phyloP scores from a whole-genome alignment of 2,113 vertebrate genomes.

The Hippoglossus stenolepis region DNA sequence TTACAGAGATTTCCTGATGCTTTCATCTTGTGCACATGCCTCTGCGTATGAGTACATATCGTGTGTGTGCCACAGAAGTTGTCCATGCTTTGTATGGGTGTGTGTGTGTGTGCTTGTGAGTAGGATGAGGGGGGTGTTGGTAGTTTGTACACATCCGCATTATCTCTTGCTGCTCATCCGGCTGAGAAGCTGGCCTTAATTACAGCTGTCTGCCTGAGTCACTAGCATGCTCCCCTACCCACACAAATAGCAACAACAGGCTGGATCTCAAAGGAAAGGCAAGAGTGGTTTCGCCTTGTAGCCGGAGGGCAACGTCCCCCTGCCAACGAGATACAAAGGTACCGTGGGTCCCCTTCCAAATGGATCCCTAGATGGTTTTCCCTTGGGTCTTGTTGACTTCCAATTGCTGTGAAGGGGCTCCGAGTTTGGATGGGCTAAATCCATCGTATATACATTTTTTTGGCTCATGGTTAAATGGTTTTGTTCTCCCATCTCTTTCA shows the following conservation, averaged over 20 bases:
- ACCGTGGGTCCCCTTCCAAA: constrained; percentile 62
- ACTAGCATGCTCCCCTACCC: constrained; percentile 62
- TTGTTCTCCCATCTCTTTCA: constrained; percentile 36
- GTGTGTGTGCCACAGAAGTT: constrained; percentile 63
- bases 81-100: constrained; percentile 26
- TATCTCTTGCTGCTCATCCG: constrained; percentile 70
- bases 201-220: constrained; percentile 75
- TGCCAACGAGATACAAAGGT: constrained; percentile 71
- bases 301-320: constrained; percentile 61
- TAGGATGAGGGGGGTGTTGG: constrained; percentile 19
- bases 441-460: constrained; percentile 43
- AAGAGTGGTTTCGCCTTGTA: constrained; percentile 56
- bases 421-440: constrained; percentile 48
- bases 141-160: constrained; percentile 70
- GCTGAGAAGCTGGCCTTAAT: constrained; percentile 74
- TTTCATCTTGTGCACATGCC: constrained; percentile 68
- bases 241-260: constrained; percentile 68
- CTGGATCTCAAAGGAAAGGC: constrained; percentile 64
- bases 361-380: constrained; percentile 55
- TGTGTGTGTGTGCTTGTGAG: constrained; percentile 32
- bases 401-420: constrained; percentile 38
- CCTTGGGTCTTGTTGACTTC: constrained; percentile 67
- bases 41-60: constrained; percentile 50
- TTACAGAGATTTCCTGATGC: constrained; percentile 64
- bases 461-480: constrained; percentile 44